Conservation (phyloP, 1,140 invertebrate genomes). For the Manduca sexta region DNA sequence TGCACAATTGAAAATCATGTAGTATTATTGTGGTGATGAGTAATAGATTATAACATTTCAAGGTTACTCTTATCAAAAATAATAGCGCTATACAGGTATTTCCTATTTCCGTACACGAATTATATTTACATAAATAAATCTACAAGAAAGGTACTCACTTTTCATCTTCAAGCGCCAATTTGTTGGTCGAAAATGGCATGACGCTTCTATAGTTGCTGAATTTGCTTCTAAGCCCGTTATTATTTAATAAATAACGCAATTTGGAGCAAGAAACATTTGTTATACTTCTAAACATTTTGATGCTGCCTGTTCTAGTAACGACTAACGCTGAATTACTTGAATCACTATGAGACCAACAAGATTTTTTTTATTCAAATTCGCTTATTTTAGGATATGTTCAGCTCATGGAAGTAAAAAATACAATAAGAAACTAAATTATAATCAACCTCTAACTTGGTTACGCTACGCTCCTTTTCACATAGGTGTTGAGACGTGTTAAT, state of each 20-base stretch:
- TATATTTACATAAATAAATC: neutral
- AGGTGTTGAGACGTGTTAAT: neutral
- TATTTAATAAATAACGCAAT: slow-evolving; percentile 35
- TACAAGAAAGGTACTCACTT: slow-evolving; percentile 42
- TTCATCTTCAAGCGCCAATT: slow-evolving; percentile 42
- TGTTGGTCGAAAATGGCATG: slow-evolving; percentile 46
- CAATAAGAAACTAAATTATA: too few species aligned
- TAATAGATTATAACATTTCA: too few species aligned
- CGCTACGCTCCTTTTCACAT: neutral
- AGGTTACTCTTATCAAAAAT: too few species aligned
- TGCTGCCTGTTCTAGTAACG: neutral
- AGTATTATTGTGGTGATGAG: too few species aligned
- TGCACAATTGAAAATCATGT: too few species aligned
- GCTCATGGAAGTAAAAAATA: neutral
- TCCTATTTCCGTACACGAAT: too few species aligned
- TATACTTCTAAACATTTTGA: slow-evolving; percentile 45
- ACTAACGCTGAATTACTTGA: too few species aligned
- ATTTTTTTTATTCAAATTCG: slow-evolving; percentile 5
- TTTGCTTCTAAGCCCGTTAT: slow-evolving; percentile 33
- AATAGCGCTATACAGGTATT: too few species aligned
- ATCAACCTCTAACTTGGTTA: neutral
- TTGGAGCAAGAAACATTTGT: slow-evolving; percentile 36
- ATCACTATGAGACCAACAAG: slow-evolving; percentile 5
- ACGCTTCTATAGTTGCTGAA: slow-evolving; percentile 43
- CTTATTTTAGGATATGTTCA: neutral